These are phyloP conservation scores for Sminthurinus aureus DNA, from an alignment of 2,888 invertebrate genomes.

Conservation along the genomic window DNA sequence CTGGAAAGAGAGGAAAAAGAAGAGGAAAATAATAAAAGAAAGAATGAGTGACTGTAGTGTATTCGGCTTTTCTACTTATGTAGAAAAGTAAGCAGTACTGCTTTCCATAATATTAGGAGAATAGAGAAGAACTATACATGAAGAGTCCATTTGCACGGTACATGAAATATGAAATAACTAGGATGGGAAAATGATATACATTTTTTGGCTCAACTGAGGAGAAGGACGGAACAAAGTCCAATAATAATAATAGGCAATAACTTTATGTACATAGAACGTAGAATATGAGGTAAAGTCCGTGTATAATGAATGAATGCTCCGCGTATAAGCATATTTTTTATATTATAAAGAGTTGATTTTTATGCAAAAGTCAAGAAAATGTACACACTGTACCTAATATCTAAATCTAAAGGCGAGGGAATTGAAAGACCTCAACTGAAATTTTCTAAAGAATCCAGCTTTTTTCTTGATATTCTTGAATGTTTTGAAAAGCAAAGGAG, in stretches of 20 bases:
- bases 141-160: conserved; percentile 39
- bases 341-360: neutral
- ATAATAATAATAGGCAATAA: conserved; percentile 22
- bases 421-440: neutral
- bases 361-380: conserved; percentile 8
- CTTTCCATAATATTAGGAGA: neutral
- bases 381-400: neutral
- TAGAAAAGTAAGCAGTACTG: neutral
- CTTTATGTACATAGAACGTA: neutral
- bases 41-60: too few relatives aligned
- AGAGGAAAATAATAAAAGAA: neutral
- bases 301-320: neutral
- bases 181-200: conserved; percentile 36
- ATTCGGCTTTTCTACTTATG: too few relatives aligned
- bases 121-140: neutral
- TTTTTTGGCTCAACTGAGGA: conserved; percentile 33
- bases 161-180: neutral
- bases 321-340: neutral
- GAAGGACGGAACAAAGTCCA: conserved; percentile 15
- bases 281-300: neutral
- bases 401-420: neutral
- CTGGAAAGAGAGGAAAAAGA: conserved; percentile 2
- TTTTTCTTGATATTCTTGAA: conserved; percentile 2
- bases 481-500: conserved; percentile 11
- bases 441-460: neutral